Conservation (phyloP, 2,113 vertebrate genomes). For the Poecilia latipinna region DNA sequence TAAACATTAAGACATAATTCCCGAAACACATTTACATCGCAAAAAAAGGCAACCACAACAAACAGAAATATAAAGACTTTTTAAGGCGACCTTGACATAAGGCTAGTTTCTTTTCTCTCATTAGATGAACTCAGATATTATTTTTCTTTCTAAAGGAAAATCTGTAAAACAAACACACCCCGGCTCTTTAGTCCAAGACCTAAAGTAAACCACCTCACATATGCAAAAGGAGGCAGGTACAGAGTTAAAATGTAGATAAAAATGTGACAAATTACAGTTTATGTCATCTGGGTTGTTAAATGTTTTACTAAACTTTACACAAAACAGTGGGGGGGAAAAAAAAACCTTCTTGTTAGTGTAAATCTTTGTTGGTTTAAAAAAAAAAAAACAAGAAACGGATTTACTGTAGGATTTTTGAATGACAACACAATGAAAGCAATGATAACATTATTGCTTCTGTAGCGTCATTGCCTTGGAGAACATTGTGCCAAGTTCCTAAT, state of each 20-base stretch:
- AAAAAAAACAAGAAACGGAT: background rate
- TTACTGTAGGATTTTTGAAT: background rate
- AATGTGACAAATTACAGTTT: background rate
- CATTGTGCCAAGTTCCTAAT: background rate
- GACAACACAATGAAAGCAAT: background rate
- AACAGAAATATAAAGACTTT: background rate
- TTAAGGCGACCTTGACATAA: background rate
- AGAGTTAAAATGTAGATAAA: background rate
- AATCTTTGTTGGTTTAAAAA: background rate
- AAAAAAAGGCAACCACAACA: background rate
- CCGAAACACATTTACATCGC: conserved; percentile 1
- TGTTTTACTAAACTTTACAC: background rate
- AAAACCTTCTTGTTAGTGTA: background rate
- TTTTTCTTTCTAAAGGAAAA: conserved; percentile 14
- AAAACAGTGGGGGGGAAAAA: background rate
- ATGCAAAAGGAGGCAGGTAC: too few relatives aligned
- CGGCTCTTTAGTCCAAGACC: conserved; percentile 3
- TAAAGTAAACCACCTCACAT: background rate
- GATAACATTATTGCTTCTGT: background rate
- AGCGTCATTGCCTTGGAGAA: conserved; percentile 3
- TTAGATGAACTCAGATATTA: background rate
- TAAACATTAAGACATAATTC: background rate
- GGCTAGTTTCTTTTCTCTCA: background rate
- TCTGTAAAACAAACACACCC: background rate
- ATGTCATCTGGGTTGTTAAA: background rate